Evolutionary conservation across 1,140 invertebrate genomes (phyloP), one percentile per base, ranked within the genome.

Genomic region (Drosophila saltans): DNA sequence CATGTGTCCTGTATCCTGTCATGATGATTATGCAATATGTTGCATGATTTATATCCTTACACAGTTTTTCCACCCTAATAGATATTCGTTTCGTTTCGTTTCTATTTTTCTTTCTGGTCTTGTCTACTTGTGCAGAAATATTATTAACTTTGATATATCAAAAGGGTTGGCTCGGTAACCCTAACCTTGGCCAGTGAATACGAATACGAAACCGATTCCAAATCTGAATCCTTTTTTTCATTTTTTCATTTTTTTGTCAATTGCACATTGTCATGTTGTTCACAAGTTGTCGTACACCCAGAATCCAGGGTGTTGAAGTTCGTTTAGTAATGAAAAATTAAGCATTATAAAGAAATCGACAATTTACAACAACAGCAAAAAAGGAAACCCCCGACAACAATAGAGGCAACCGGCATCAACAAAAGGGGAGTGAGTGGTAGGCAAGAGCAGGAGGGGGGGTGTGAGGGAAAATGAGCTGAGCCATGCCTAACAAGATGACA

Each of bases 11-110:
- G 72, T 11, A 39, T 59, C 57, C 60, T 28, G 60, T 45, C 74
- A 72, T 67, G 39, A 90, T 90, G 88, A 90, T 90, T 90, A 90
- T 90, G 88, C 88, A 90, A 90, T 90, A 90, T 90, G 88, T 86
- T 90, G 86, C 88, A 90, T 90, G 88, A 90, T 90, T 90, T 90
- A 90, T 90, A 80, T 70, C 75, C 58, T 66, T 36, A 36, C 75
- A 76, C 57, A 74, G 56, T 61, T 41, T 68, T 77, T 73, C 66
- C 75, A 76, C 82, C 75, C 79, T 75, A 86, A 57, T 45, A 59
- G 28, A 72, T 64, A 48, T 43, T 40, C 62, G 45, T 62, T 43
- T 16, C 16, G 16, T 16, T 66, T 56, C 36, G 6, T 28, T 41
- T 56, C 24, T 45, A 24, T 41, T 48, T 59, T 75, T 30, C 64